phyloP scores from a whole-genome alignment of 2,888 invertebrate genomes.

The Dolichomitus sp. region DNA sequence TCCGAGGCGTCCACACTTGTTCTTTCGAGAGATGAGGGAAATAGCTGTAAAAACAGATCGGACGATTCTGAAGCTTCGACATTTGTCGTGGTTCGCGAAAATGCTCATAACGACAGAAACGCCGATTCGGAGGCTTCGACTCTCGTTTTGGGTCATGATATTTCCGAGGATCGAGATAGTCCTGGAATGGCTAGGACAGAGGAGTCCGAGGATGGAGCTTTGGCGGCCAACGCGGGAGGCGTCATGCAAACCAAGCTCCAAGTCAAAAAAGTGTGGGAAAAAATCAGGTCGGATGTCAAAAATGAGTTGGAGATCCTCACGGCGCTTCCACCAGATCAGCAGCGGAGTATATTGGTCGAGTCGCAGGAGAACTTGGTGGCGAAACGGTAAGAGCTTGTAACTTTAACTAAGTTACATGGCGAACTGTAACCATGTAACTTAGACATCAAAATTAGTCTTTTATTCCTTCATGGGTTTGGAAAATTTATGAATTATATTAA shows the following conservation, averaged over 20 bases:
- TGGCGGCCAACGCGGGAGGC: background rate
- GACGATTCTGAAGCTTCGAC: slow-evolving; percentile 70
- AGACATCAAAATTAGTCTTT: too few species aligned
- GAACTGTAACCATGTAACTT: too few species aligned
- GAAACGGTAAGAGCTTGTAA: slow-evolving; percentile 76
- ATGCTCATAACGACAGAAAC: slow-evolving; percentile 26
- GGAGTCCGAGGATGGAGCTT: background rate
- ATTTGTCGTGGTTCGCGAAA: slow-evolving; percentile 51
- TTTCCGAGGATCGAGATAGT: background rate
- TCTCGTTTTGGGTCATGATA: slow-evolving; percentile 55
- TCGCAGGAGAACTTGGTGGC: slow-evolving; percentile 79
- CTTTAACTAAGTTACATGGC: background rate
- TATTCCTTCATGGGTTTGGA: too few species aligned
- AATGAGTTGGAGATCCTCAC: slow-evolving; percentile 72
- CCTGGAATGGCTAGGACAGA: slow-evolving; percentile 20
- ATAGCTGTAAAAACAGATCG: slow-evolving; percentile 18
- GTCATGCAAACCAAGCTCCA: slow-evolving; percentile 46
- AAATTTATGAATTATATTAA: too few species aligned
- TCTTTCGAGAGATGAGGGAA: slow-evolving; percentile 26
- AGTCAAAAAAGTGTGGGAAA: slow-evolving; percentile 67
- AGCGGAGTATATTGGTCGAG: slow-evolving; percentile 71
- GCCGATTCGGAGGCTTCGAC: slow-evolving; percentile 69
- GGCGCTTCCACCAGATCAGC: slow-evolving; percentile 70
- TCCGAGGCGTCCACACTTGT: slow-evolving; percentile 60
- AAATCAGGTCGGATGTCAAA: slow-evolving; percentile 73